phyloP scores from a whole-genome alignment of 2,113 vertebrate species.

The Cercocebus atys region DNA sequence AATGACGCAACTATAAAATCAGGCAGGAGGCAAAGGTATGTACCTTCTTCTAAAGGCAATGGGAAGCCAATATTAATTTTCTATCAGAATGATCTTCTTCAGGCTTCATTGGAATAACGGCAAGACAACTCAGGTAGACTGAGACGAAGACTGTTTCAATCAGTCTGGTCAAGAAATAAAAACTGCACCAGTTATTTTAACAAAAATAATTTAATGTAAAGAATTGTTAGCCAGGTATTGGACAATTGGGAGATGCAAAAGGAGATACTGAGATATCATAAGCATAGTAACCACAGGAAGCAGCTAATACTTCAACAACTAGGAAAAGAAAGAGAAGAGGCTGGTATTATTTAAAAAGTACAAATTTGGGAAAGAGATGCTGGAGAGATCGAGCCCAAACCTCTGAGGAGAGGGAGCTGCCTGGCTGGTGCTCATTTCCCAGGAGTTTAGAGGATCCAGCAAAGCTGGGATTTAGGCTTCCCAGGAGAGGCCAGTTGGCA shows the following conservation, averaged over 20 bases:
- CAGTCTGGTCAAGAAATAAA: not conserved
- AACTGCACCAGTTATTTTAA: not conserved
- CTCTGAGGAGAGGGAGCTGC: not conserved
- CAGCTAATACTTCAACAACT: not conserved
- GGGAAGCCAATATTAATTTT: conserved; percentile 20
- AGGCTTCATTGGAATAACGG: not conserved
- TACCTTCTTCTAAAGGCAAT: not conserved
- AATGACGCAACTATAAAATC: not conserved
- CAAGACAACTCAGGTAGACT: not conserved
- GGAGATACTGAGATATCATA: not conserved
- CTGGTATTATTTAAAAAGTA: not conserved
- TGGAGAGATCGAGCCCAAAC: not conserved
- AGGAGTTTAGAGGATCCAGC: not conserved
- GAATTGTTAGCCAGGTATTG: not conserved
- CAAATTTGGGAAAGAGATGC: not conserved
- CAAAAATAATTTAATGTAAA: not conserved
- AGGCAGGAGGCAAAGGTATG: not conserved
- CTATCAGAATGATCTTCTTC: not conserved
- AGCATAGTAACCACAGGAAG: not conserved
- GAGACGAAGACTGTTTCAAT: not conserved
- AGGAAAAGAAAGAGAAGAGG: not conserved
- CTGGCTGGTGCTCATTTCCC: not conserved
- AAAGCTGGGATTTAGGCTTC: not conserved
- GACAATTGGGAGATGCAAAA: not conserved
- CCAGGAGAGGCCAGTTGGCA: not conserved